phyloP scores from a whole-genome alignment of 2,797 vertebrate genomes.

The Semaprochilodus insignis region DNA sequence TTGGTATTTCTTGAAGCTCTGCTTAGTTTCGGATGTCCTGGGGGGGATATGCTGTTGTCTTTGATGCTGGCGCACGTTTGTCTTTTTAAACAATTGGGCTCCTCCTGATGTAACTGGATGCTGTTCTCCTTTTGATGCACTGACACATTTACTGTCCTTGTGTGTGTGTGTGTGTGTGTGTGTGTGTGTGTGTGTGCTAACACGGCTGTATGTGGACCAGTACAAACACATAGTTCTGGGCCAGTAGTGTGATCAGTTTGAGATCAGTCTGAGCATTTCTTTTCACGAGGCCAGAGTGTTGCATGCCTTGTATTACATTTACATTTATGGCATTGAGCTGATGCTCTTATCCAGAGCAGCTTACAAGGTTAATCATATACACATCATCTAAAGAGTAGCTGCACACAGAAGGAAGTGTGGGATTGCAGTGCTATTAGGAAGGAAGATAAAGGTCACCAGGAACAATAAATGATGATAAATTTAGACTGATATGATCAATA shows the following conservation, averaged over 20 bases:
- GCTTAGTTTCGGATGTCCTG: constrained; percentile 32
- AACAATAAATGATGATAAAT: too few relatives aligned
- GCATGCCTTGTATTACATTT: too few relatives aligned
- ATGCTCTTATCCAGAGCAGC: too few relatives aligned
- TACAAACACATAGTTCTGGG: background rate
- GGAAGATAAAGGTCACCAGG: too few relatives aligned
- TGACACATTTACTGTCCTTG: constrained; percentile 32
- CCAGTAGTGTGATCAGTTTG: background rate
- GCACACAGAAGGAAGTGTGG: too few relatives aligned
- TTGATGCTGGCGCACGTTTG: background rate
- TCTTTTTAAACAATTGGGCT: background rate
- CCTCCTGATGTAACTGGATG: background rate
- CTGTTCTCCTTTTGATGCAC: constrained; percentile 33
- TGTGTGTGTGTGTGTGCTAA: background rate
- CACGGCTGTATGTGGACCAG: background rate
- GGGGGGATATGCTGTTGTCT: constrained; percentile 36
- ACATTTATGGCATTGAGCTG: too few relatives aligned
- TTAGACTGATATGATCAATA: too few relatives aligned
- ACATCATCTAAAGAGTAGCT: too few relatives aligned
- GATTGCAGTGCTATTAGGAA: too few relatives aligned
- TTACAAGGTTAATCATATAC: too few relatives aligned
- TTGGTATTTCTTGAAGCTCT: constrained; percentile 51
- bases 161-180: constrained; percentile 23
- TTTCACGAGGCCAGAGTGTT: too few relatives aligned
- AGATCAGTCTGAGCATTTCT: too few relatives aligned